phyloP scores from a whole-genome alignment of 2,888 invertebrate species.

The Clivina fossor region DNA sequence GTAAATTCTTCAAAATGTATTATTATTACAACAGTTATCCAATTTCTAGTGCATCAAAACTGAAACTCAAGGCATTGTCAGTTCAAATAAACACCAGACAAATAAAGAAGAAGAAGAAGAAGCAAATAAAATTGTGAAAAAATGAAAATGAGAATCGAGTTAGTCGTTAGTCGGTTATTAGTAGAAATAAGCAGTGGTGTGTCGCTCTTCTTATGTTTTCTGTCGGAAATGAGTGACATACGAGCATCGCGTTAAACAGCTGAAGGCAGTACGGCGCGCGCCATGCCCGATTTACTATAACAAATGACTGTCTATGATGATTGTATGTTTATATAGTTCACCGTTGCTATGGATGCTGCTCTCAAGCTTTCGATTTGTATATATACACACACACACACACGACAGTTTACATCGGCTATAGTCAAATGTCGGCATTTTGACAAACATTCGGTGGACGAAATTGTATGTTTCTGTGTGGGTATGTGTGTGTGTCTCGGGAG shows the following conservation, averaged over 20 bases:
- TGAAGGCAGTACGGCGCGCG: conserved; percentile 53
- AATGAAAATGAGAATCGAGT: conserved; percentile 32
- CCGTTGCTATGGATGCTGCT: not conserved
- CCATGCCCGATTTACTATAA: conserved; percentile 55
- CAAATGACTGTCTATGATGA: conserved; percentile 50
- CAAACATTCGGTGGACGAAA: too few species aligned
- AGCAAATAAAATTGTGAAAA: too few species aligned
- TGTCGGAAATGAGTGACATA: conserved; percentile 57
- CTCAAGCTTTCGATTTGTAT: not conserved
- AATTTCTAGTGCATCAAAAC: too few species aligned
- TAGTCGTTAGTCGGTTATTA: conserved; percentile 34
- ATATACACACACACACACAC: conserved; percentile 1
- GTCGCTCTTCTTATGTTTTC: conserved; percentile 5
- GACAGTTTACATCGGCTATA: too few species aligned
- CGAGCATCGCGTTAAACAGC: conserved; percentile 56
- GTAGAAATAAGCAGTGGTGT: conserved; percentile 3
- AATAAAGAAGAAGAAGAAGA: too few species aligned
- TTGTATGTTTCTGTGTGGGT: too few species aligned
- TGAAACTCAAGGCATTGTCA: too few species aligned
- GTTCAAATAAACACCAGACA: too few species aligned
- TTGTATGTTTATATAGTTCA: not conserved
- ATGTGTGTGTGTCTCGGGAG: too few species aligned
- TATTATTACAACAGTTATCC: too few species aligned
- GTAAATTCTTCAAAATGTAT: too few species aligned
- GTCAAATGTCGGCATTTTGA: too few species aligned